These are phyloP conservation scores for Bibio marci DNA, from an alignment of 2,888 invertebrate species.

Conservation along the genomic window DNA sequence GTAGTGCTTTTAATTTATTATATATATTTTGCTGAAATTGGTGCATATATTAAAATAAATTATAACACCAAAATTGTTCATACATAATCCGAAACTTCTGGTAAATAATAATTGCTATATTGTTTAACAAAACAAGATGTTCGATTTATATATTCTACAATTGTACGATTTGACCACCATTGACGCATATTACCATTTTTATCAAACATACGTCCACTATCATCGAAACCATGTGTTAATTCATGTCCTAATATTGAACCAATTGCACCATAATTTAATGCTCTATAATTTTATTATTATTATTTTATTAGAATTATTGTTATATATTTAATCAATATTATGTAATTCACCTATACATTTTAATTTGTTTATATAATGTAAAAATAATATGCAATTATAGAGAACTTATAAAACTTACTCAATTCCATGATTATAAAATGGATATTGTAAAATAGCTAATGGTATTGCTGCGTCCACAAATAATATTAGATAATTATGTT, in stretches of 20 bases:
- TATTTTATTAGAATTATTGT: no score
- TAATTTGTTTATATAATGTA: background rate
- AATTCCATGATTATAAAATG: conserved; percentile 67
- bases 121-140: conserved; percentile 75
- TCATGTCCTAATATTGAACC: conserved; percentile 66
- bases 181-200: conserved; percentile 68
- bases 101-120: conserved; percentile 49
- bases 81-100: conserved; percentile 44
- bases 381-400: conserved; percentile 1
- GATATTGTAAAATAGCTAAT: conserved; percentile 66
- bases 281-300: conserved; percentile 37
- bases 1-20: no score
- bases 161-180: conserved; percentile 77
- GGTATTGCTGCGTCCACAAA: conserved; percentile 51
- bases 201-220: conserved; percentile 58
- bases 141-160: conserved; percentile 54
- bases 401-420: conserved; percentile 43
- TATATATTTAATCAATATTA: no score
- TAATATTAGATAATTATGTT: background rate
- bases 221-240: conserved; percentile 38
- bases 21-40: no score
- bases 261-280: conserved; percentile 66
- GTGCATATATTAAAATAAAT: no score
- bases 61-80: no score
- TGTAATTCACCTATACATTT: no score